These are phyloP conservation scores for Oscheius onirici DNA, from an alignment of 2,888 invertebrate species.

Conservation along the genomic window DNA sequence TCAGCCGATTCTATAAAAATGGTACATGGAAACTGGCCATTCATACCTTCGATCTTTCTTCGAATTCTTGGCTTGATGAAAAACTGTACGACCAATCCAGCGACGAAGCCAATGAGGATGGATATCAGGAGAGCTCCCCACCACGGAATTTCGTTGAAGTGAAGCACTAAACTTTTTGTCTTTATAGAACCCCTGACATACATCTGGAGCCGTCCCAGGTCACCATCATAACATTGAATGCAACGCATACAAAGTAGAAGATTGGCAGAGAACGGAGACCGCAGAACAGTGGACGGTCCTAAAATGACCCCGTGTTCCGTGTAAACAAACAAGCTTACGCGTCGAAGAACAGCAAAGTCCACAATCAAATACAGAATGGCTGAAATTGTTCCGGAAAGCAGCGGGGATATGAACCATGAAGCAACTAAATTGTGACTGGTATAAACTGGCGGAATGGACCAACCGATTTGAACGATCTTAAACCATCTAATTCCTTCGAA, in stretches of 20 bases:
- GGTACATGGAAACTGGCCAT: not conserved
- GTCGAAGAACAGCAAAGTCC: constrained; percentile 79
- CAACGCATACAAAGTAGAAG: constrained; percentile 90
- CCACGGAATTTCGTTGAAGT: constrained; percentile 86
- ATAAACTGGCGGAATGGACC: constrained; percentile 16
- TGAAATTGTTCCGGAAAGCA: constrained; percentile 88
- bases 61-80: constrained; percentile 57
- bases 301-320: constrained; percentile 6
- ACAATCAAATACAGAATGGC: constrained; percentile 83
- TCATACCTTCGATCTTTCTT: constrained; percentile 50
- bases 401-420: constrained; percentile 96
- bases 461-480: constrained; percentile 81
- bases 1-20: not conserved
- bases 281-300: constrained; percentile 72
- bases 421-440: constrained; percentile 76
- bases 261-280: constrained; percentile 87
- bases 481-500: constrained; percentile 85
- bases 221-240: constrained; percentile 90
- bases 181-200: constrained; percentile 9
- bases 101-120: constrained; percentile 79
- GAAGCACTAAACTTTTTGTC: constrained; percentile 79
- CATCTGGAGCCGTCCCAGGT: constrained; percentile 85
- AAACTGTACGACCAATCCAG: constrained; percentile 59
- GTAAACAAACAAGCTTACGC: constrained; percentile 26
- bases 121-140: constrained; percentile 78